These are phyloP conservation scores for Scophthalmus maximus DNA, from an alignment of 2,113 vertebrate genomes.

Conservation along the genomic window DNA sequence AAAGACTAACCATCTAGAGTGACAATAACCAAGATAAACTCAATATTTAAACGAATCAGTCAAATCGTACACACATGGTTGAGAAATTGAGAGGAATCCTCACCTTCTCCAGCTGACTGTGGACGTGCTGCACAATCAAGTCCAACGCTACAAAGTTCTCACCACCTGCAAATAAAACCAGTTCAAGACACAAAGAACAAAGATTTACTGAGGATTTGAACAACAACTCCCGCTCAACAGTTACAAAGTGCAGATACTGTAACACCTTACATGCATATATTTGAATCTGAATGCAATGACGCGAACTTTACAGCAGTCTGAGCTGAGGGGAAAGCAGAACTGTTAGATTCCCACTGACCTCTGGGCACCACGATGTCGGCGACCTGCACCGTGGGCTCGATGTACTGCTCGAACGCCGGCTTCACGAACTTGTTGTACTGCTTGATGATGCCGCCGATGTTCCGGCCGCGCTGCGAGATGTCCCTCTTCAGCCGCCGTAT, in stretches of 20 bases:
- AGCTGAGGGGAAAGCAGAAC: too few species aligned
- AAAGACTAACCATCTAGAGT: not conserved
- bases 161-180: slow-evolving; percentile 79
- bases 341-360: slow-evolving; percentile 74
- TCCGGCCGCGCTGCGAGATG: slow-evolving; percentile 87
- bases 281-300: too few species aligned
- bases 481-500: slow-evolving; percentile 90
- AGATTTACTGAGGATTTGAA: not conserved
- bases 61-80: too few species aligned
- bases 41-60: not conserved
- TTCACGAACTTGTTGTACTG: slow-evolving; percentile 94
- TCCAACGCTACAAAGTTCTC: slow-evolving; percentile 92
- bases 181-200: not conserved
- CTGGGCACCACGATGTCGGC: slow-evolving; percentile 93
- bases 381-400: slow-evolving; percentile 90
- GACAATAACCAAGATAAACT: not conserved
- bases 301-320: too few species aligned
- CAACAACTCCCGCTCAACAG: too few species aligned
- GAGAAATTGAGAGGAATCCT: slow-evolving; percentile 45
- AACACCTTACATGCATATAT: too few species aligned
- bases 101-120: slow-evolving; percentile 95
- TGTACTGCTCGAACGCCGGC: slow-evolving; percentile 92
- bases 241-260: too few species aligned
- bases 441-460: slow-evolving; percentile 89
- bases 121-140: slow-evolving; percentile 91